Conservation (phyloP, 2,888 invertebrate genomes). For the Eilema depressum region DNA sequence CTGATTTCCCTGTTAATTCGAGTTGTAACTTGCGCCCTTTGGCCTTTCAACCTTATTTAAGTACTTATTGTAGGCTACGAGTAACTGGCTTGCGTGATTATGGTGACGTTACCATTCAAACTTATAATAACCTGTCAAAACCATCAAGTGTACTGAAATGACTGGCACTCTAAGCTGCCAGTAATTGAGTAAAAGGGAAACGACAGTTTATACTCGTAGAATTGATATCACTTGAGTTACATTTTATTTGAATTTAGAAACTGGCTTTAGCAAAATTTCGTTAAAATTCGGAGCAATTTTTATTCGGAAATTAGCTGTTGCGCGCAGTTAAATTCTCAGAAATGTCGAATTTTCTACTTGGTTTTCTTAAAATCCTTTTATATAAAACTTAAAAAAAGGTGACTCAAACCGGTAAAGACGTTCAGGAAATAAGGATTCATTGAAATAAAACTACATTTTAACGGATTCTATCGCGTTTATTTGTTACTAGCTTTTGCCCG, state of each 20-base stretch:
- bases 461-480: no score
- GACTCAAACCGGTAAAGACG: no score
- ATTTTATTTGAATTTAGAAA: background rate
- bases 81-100: conserved; percentile 15
- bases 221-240: background rate
- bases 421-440: no score
- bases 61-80: background rate
- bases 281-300: background rate
- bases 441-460: no score
- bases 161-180: conserved; percentile 21
- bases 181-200: conserved; percentile 12
- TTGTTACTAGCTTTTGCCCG: no score
- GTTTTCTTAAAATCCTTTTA: no score
- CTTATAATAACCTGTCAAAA: conserved; percentile 32
- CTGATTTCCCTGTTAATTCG: background rate
- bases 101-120: conserved; percentile 6
- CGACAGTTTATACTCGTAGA: conserved; percentile 7
- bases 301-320: no score
- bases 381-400: no score
- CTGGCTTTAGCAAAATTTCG: background rate
- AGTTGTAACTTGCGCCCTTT: background rate
- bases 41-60: background rate
- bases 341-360: no score
- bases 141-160: conserved; percentile 30
- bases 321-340: no score